These are phyloP conservation scores for Heliopora coerulea DNA, from an alignment of 92 coral and sea anemone genomes.

Conservation along the genomic window DNA sequence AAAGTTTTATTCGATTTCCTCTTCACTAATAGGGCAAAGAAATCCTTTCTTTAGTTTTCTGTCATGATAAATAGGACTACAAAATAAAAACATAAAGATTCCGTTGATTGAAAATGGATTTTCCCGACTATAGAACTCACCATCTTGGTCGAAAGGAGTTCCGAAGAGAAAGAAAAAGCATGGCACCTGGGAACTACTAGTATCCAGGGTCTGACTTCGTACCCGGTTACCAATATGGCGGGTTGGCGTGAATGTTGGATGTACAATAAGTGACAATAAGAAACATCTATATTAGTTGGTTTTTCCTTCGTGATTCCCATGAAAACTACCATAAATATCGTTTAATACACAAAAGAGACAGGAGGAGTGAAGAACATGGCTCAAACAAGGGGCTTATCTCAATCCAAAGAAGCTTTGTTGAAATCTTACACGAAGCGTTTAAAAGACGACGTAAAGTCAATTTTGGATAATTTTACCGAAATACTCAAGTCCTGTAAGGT, in stretches of 20 bases:
- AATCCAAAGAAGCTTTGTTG: conserved; percentile 88
- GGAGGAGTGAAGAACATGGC: conserved; percentile 58
- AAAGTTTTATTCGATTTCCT: background rate
- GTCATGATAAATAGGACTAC: background rate
- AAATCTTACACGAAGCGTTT: conserved; percentile 94
- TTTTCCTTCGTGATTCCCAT: background rate
- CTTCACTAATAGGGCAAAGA: background rate
- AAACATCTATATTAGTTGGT: background rate
- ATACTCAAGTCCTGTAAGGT: conserved; percentile 94
- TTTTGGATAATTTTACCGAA: conserved; percentile 95
- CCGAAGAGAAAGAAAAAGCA: conserved; percentile 23
- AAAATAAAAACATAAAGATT: background rate
- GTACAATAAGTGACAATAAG: no score
- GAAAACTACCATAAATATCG: background rate
- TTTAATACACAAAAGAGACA: background rate
- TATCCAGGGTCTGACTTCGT: background rate
- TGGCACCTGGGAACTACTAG: conserved; percentile 16
- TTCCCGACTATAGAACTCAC: conserved; percentile 8
- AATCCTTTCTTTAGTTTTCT: background rate
- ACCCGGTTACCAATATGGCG: conserved; percentile 33
- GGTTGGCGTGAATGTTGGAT: no score
- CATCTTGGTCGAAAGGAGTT: conserved; percentile 35
- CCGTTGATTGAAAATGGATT: conserved; percentile 11
- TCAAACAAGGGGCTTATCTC: conserved; percentile 81
- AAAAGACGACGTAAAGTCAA: conserved; percentile 91